These are phyloP conservation scores for Drosophila nannoptera DNA, from an alignment of 1,140 invertebrate species.

Conservation along the genomic window DNA sequence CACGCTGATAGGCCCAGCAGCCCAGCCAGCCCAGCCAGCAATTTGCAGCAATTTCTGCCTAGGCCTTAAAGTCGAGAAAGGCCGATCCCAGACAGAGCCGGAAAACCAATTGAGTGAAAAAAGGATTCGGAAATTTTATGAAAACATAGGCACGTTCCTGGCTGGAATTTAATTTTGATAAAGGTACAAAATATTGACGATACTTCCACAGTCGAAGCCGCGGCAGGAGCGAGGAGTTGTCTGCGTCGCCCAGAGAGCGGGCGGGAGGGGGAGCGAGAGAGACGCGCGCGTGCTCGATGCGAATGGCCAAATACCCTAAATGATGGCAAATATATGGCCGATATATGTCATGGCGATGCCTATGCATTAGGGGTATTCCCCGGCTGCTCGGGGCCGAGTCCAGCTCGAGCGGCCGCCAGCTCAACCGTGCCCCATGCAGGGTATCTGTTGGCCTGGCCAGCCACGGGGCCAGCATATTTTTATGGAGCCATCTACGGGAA, in stretches of 20 bases:
- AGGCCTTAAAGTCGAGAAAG: conserved; percentile 13
- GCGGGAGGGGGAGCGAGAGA: background rate
- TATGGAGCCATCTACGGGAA: conserved; percentile 46
- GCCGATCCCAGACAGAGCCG: conserved; percentile 3
- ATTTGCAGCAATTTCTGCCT: background rate
- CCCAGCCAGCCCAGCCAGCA: background rate
- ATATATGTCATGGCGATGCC: too few species aligned
- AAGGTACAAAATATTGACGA: conserved; percentile 78
- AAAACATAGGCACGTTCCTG: conserved; percentile 51
- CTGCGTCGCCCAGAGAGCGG: background rate
- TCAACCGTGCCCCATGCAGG: too few species aligned
- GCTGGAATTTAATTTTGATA: conserved; percentile 78
- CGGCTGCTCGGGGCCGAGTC: too few species aligned
- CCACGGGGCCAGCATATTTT: conserved; percentile 55
- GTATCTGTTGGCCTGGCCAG: conserved; percentile 9
- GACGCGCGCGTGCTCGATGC: background rate
- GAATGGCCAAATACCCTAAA: conserved; percentile 4
- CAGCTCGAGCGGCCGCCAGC: too few species aligned
- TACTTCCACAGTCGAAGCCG: conserved; percentile 54
- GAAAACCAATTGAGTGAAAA: conserved; percentile 1
- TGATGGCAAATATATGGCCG: too few species aligned
- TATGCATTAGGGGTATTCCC: too few species aligned
- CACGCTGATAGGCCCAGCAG: conserved; percentile 33
- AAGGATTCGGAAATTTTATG: conserved; percentile 14
- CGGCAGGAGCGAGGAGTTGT: conserved; percentile 10